Base-by-base conservation (phyloP, 1,140 invertebrate species). In the Bombyx mandarina region DNA sequence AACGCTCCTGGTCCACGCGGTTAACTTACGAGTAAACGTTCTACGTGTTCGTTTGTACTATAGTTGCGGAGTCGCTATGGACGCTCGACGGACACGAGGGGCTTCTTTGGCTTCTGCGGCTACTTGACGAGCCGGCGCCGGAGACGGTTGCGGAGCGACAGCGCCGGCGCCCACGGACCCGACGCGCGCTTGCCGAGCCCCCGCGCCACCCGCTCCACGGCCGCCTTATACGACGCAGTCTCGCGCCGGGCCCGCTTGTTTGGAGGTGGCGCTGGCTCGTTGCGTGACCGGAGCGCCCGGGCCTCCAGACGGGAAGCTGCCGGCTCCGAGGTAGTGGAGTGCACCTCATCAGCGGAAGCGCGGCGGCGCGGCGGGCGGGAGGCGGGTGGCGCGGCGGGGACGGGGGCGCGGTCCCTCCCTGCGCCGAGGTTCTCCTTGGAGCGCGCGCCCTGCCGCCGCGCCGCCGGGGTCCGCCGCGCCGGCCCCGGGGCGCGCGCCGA, bases 41-140 rank as follows among this genome's bases (percentile, higher is more conserved):
- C 71, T 73, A 78, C 77, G 78, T 71, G 75, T 67, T 76, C 69
- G 54, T 86, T 86, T 86, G 83, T 86, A 86, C 83, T 86, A 84
- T 86, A 67, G 78, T 76, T 77, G 26, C 26, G 26, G 26, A 35
- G 26, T 35, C 26, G 26, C 26, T 35, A 35, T 35, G 26, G 26
- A 35, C 26, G 26, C 4, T 35, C 26, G 26, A 56, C 18, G 58
- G 63, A 52, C 51, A 57, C 48, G 60, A 53, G 60, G 61, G 57
- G 22, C 12, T 46, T 35, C 49, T 61, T 22, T 2, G 45, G 59
- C 46, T 61, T 48, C 58, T 58, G 62, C 8, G 50, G 66, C 70
- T 82, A 86, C 71, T 86, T 86, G 56, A 60, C 77, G 44, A 83
- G 72, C 43, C 80, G 68, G 7, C 79, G 70, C 45, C 82, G 76